Evolutionary conservation across 2,888 invertebrate genomes (phyloP).

Genomic region (Caenorhabditis panamensis): DNA sequence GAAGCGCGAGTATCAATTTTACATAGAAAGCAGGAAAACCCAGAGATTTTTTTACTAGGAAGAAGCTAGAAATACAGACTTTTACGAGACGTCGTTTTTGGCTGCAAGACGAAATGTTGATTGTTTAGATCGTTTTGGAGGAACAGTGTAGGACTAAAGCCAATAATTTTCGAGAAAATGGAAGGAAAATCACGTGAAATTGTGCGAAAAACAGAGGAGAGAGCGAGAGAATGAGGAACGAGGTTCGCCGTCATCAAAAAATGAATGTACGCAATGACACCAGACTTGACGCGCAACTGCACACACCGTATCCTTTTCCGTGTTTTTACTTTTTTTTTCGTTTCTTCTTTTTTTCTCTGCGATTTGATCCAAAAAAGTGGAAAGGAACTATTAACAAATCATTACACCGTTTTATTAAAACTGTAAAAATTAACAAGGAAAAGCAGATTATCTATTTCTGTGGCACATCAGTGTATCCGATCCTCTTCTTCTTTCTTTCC

Average conservation of each 20-base stretch:
- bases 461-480: constrained; percentile 41
- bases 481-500: constrained; percentile 38
- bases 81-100: too few species aligned
- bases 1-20: too few species aligned
- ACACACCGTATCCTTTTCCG: constrained; percentile 12
- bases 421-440: background rate
- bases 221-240: background rate
- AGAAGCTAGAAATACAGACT: too few species aligned
- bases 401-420: constrained; percentile 20
- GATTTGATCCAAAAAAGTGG: background rate
- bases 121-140: too few species aligned
- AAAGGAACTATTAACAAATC: constrained; percentile 8
- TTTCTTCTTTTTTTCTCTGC: background rate
- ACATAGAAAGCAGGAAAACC: too few species aligned
- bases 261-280: constrained; percentile 16
- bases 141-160: too few species aligned
- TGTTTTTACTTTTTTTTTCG: constrained; percentile 13
- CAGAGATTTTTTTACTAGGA: too few species aligned
- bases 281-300: constrained; percentile 43
- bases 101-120: too few species aligned
- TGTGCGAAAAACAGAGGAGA: background rate
- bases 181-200: background rate
- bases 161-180: background rate
- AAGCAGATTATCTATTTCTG: background rate
- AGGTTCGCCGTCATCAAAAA: background rate